Evolutionary conservation across 2,888 invertebrate species (phyloP).

Genomic region (Apodemia hepburni): DNA sequence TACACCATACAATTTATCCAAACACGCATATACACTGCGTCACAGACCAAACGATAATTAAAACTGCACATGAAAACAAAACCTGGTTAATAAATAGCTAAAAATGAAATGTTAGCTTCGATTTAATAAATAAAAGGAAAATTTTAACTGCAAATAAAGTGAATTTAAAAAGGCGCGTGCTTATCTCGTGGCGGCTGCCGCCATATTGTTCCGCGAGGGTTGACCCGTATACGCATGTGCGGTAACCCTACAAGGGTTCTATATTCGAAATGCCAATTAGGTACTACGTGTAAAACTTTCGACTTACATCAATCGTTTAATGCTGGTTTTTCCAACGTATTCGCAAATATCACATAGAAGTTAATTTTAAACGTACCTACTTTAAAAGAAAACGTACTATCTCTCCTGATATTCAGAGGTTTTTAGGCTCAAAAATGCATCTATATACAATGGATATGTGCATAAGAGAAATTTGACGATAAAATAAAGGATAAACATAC

Average conservation of each 20-base stretch:
- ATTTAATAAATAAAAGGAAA: conserved; percentile 22
- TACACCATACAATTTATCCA: conserved; percentile 31
- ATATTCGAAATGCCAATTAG: conserved; percentile 46
- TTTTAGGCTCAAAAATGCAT: too few species aligned
- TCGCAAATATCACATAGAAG: neutral
- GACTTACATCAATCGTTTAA: neutral
- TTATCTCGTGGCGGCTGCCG: conserved; percentile 66
- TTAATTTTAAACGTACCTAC: too few species aligned
- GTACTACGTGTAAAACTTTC: conserved; percentile 26
- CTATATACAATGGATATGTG: too few species aligned
- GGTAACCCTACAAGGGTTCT: conserved; percentile 47
- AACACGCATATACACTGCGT: conserved; percentile 26
- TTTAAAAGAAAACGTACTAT: too few species aligned
- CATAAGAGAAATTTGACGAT: neutral
- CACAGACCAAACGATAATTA: conserved; percentile 21
- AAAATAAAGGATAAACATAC: conserved; percentile 31
- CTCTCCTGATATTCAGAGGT: too few species aligned
- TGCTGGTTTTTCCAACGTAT: neutral
- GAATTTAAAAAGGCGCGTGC: conserved; percentile 63
- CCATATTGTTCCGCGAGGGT: conserved; percentile 73
- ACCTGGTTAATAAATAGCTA: neutral
- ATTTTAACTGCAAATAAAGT: conserved; percentile 36
- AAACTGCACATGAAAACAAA: conserved; percentile 6
- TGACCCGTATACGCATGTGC: conserved; percentile 63
- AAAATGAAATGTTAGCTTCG: conserved; percentile 23